Base-by-base conservation (phyloP, 1,140 invertebrate genomes). In the Lasaia peninsularis region DNA sequence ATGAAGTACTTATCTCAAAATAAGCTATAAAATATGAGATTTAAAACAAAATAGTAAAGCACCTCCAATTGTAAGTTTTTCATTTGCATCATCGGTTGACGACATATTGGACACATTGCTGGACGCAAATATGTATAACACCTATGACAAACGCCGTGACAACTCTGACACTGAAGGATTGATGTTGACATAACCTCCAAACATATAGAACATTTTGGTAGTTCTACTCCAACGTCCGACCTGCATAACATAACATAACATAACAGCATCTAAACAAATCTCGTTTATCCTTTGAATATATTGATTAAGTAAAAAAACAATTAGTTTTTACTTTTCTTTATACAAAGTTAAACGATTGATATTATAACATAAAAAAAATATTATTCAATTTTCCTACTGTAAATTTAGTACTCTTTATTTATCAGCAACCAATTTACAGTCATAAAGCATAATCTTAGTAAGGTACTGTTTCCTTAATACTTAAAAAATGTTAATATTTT, bases 31-130 rank as follows among this genome's bases (percentile, higher is more conserved):
- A 35, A 12, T 28, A 44, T n/a, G 35, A 4, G 57, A 5, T 10
- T 20, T 18, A 35, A 44, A 52, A n/a, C 31, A 18, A 32, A 49
- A 52, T n/a, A n/a, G n/a, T n/a, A n/a, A n/a, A n/a, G n/a, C n/a
- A n/a, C 93, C 74, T 96, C 95, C 88, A 96, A 92, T 8, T 92
- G 91, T 73, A 94, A 87, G 83, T 95, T 95, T 58, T 94, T 90
- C 60, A 93, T 94, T 67, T 92, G 92, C 0, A 92, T 94, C 74
- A 95, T 90, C 10, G 91, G 86, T 54, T 93, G 92, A 40, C 94
- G 86, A 73, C 95, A 96, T n/a, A 94, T 92, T 7, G 95, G 95
- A 80, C 95, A 96, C 52, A 90, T 91, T 0, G 90, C 89, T 10
- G 84, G 75, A 3, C 50, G 18, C 10, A 95, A 81, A 52, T 92